phyloP scores from a whole-genome alignment of 2,888 invertebrate species.

The Chloroclystis v-ata region DNA sequence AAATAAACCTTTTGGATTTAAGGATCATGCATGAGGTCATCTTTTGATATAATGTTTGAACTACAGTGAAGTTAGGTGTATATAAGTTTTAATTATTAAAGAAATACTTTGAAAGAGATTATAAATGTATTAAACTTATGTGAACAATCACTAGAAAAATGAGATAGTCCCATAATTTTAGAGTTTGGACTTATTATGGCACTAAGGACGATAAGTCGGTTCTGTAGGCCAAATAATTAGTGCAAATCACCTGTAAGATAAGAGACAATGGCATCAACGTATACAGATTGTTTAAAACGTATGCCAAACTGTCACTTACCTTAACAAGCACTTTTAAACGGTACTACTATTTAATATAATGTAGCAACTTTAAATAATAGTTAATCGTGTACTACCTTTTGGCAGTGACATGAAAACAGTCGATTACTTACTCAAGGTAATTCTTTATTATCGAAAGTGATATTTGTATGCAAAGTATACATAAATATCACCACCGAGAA shows the following conservation, averaged over 20 bases:
- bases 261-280: too few relatives aligned
- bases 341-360: too few relatives aligned
- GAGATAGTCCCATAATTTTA: constrained; percentile 39
- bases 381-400: too few relatives aligned
- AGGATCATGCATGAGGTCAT: not conserved
- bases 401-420: not conserved
- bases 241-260: not conserved
- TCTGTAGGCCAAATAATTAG: constrained; percentile 3
- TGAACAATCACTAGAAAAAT: constrained; percentile 49
- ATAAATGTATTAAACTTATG: constrained; percentile 11
- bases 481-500: too few relatives aligned
- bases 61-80: not conserved
- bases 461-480: too few relatives aligned
- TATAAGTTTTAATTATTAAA: not conserved
- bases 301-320: too few relatives aligned
- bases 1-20: constrained; percentile 5
- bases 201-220: constrained; percentile 24
- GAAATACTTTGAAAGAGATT: constrained; percentile 1
- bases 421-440: too few relatives aligned
- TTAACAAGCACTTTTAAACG: too few relatives aligned
- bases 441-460: too few relatives aligned
- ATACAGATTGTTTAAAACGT: too few relatives aligned
- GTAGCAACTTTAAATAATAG: too few relatives aligned
- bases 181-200: constrained; percentile 40
- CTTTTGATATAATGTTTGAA: not conserved